Base-by-base conservation (phyloP, 2,888 invertebrate genomes). In the Mylabris sibirica region DNA sequence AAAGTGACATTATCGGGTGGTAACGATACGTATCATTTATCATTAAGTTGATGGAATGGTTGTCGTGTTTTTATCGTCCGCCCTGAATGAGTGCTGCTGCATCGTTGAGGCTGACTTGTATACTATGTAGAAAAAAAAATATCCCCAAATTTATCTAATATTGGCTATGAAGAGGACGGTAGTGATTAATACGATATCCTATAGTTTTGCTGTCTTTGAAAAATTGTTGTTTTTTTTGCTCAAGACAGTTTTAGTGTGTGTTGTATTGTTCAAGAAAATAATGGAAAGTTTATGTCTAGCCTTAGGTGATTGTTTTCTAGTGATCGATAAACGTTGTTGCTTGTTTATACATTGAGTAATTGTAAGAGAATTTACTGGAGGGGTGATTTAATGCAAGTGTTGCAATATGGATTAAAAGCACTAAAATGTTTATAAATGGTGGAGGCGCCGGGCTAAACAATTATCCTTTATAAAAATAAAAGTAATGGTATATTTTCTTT, bases 1-100 rank as follows among this genome's bases (percentile, higher is more conserved):
- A 76, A 68, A 64, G 69, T 75, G 74, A 74, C 75, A 73, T 74
- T 76, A 76, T 77, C 77, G 74, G 73, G 65, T 72, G 69, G 71
- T 74, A 75, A 75, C 74, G 77, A 78, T 78, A 75, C 73, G 72
- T 71, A 72, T 72, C 75, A 78, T 78, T 77, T 77, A 78, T 78
- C 77, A 78, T 67, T 63, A 60, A 26, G 65, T 60, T 57, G 64
- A 62, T 64, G 66, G 64, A 69, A 64, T 63, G 63, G 67, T 63
- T 63, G 63, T 60, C 65, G 57, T 41, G 61, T 70, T 69, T 70
- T 70, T 70, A 70, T 70, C 70, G 65, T 64, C 44, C 30, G 8
- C 1, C 35, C 60, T 65, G 59, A 70, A 70, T 67, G 70, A 67
- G 67, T 70, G 67, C n/a, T 5, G 30, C 8, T 30, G 30, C 8